Evolutionary conservation across 2,888 invertebrate species (phyloP), one percentile per base, ranked within the genome.

Genomic region (Unio pictorum): DNA sequence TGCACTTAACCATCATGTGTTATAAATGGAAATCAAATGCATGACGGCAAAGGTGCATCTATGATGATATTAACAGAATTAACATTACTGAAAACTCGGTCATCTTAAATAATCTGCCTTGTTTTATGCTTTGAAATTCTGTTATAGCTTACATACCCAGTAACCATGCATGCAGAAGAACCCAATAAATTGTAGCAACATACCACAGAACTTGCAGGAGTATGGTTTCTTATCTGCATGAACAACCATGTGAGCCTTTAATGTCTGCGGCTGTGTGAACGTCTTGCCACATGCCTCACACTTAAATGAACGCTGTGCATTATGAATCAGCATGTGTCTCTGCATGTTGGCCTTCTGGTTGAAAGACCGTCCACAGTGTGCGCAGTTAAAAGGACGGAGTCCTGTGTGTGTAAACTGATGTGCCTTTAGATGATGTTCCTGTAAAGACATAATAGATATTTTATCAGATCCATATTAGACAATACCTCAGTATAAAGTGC

Each of bases 261-360:
- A 80, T 4, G 89, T 89, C 78, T 90, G 90, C 17, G 88, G 88
- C 75, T 90, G 90, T 3, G 90, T 87, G 80, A 90, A 90, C 30
- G 83, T 84, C 71, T 89, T 89, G n/a, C 81, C 84, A 76, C 90
- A 90, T 6, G 84, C 78, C 6, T 89, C 84, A 76, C 90, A 90
- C 34, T 84, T 84, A 74, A 84, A 90, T 18, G 86, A 81, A 18
- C 88, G 82, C 60, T 87, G 84, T 0, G 85, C 80, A 67, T 86
- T 85, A 78, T 90, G 90, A 54, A 90, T 89, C 62, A 90, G 82
- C 72, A 85, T 81, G 78, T 90, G 90, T 6, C 90, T 84, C 75
- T 86, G 84, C 83, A 90, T 86, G 81, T 90, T 90, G 59, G 90
- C 90, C 72, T 89, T 89, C 77, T 90, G 87, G 72, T 90, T 89